A percentile compares a stretch with the other conserved stretches of the same genome.
These are phyloP conservation scores for Actinopyga echinites DNA, from an alignment of 53 echinoderm and acorn worm species.

Conservation along the genomic window DNA sequence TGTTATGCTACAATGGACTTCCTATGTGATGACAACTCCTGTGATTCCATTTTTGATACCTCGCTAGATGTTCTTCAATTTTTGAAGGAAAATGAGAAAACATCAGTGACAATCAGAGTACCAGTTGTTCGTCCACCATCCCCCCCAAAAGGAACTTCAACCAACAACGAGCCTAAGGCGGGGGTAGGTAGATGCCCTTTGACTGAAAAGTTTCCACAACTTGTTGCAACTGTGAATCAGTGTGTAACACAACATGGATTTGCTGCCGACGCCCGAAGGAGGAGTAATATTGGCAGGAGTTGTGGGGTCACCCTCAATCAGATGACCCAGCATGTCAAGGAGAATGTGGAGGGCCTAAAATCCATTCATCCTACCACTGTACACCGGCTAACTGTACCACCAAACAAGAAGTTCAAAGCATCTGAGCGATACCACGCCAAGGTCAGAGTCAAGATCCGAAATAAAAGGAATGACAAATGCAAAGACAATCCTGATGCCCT, in stretches of 20 bases:
- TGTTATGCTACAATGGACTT: too few species aligned
- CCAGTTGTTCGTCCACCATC: too few species aligned
- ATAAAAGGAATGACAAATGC: neutral
- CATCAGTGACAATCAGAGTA: too few species aligned
- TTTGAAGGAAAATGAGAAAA: too few species aligned
- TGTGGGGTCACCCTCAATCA: neutral
- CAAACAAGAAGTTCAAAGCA: neutral
- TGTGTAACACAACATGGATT: neutral
- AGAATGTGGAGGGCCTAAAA: neutral
- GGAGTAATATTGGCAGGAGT: neutral
- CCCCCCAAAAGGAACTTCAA: too few species aligned
- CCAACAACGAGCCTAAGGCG: too few species aligned
- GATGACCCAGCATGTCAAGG: neutral
- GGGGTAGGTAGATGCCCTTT: neutral
- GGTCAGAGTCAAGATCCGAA: neutral
- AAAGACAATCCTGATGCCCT: neutral
- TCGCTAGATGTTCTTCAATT: too few species aligned
- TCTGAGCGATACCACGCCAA: neutral
- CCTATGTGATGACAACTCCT: too few species aligned
- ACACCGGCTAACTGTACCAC: neutral
- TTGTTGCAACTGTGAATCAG: neutral
- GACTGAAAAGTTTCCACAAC: neutral
- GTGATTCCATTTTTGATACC: too few species aligned
- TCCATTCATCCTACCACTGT: neutral
- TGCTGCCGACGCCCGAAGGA: neutral